Evolutionary conservation across 2,797 vertebrate genomes (phyloP), one percentile per base, ranked within the genome.

Genomic region (Gallinago solitaria): DNA sequence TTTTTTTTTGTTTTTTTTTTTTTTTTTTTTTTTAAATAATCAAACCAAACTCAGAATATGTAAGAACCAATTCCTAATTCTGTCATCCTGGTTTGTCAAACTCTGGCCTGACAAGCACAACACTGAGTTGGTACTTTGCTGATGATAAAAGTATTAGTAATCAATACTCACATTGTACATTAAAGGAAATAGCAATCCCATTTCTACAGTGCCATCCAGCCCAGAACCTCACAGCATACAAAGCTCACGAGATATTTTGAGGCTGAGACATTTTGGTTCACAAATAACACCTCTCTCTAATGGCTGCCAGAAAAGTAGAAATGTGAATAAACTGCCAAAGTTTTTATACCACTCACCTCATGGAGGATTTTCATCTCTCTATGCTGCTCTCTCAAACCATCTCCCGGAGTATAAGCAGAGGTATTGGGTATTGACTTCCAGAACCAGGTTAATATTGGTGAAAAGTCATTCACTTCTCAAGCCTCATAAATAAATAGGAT

Each of bases 261-360:
- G 23, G 10, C 37, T 43, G 21, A 45, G 43, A 32, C 5, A 41
- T 77, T 92, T 65, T 47, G 28, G 4, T 53, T 57, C 63, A 56
- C 16, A 35, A 24, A 53, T 24, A 69, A 7, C 10, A 19, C 0
- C 14, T 33, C 11, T 5, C 12, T 80, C 48, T 28, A n/a, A 0
- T 12, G 28, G 25, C 25, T 68, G 51, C 37, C 71, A 57, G 35
- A 39, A 82, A 87, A 67, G 37, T 0, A 54, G 75, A 45, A 74
- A 69, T 9, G 19, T 12, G 41, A 74, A 35, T 30, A 73, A 79
- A 35, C 11, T 45, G 41, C 51, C 50, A 48, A 35, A 23, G 12
- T 21, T 89, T 83, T 74, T 48, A 16, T 30, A 18, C 11, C 32
- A 11, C 28, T 30, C 21, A 59, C 13, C 41, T 18, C 39, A 3